Evolutionary conservation across 1,140 invertebrate genomes (phyloP), one percentile per base, ranked within the genome.

Genomic region (Brachionus rotundiformis): DNA sequence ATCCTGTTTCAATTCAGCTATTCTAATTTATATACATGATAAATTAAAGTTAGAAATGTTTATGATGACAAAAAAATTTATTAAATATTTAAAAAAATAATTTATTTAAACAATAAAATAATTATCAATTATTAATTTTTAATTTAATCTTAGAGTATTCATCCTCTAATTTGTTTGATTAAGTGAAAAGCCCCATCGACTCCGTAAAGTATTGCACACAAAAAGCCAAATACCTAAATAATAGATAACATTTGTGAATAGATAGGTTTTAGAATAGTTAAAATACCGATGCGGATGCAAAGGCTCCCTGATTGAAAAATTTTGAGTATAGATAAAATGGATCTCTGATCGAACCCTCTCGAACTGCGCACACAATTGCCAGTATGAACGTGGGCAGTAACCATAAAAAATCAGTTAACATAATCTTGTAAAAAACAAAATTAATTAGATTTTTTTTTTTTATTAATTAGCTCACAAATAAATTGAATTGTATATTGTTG

Each of bases 261-360:
- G n/a, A n/a, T n/a, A n/a, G n/a, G n/a, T n/a, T n/a, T n/a, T n/a
- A n/a, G n/a, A n/a, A n/a, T n/a, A n/a, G n/a, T n/a, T n/a, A n/a
- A 59, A 10, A 47, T 0, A 79, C 76, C 11, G 76, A 33, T 16
- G 76, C 76, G 2, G 76, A 54, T 4, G 76, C 76, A 79, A 79
- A 79, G 23, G 76, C 44, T 1, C 76, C 76, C 6, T n/a, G 19
- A 79, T 79, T 79, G 19, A 79, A 54, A 63, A 59, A 79, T 23
- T 39, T 63, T 7, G 76, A 39, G 41, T 79, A 59, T n/a, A 79
- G 27, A 79, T 59, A 79, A 13, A 54, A 63, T 5, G 76, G 76
- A 27, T 79, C 76, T 36, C 47, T 79, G 10, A 79, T 33, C 25
- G 47, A 59, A 8, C 76, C 76, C 8, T 79, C 76, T 59, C 47